A percentile compares a stretch with the other conserved stretches of the same genome.
Evolutionary conservation across 2,888 invertebrate genomes (phyloP).

Genomic region (Oconnorella tubifera): DNA sequence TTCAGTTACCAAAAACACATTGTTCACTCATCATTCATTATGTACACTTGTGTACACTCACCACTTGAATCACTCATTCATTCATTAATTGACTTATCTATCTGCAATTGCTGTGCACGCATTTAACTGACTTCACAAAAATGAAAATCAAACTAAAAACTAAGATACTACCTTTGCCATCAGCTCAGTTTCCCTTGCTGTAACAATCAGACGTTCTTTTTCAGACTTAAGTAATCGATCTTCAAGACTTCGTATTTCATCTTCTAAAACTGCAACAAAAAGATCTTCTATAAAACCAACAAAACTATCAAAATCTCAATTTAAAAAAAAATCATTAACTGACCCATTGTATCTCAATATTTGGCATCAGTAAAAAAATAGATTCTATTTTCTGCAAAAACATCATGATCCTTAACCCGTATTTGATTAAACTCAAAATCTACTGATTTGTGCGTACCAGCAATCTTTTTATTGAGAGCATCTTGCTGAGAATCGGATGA

Average conservation of each 20-base stretch:
- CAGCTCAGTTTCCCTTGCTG: not conserved
- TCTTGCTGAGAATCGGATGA: not conserved
- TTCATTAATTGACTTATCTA: no score
- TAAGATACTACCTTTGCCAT: not conserved
- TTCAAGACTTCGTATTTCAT: not conserved
- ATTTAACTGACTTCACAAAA: no score
- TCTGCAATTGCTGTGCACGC: no score
- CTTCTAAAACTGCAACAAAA: not conserved
- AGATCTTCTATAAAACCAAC: not conserved
- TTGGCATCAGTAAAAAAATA: no score
- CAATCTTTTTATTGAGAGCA: not conserved
- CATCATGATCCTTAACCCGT: no score
- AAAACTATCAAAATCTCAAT: not conserved
- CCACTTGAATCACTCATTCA: no score
- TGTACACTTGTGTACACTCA: no score
- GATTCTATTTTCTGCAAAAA: no score
- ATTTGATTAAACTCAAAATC: not conserved
- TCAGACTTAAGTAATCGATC: not conserved
- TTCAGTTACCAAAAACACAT: no score
- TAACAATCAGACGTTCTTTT: not conserved
- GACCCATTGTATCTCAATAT: no score
- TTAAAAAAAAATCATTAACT: not conserved
- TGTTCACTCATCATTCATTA: no score
- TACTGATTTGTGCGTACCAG: not conserved
- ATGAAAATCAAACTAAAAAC: no score